Conservation (phyloP, 2,113 vertebrate species). For the Pachyramphus minor region DNA sequence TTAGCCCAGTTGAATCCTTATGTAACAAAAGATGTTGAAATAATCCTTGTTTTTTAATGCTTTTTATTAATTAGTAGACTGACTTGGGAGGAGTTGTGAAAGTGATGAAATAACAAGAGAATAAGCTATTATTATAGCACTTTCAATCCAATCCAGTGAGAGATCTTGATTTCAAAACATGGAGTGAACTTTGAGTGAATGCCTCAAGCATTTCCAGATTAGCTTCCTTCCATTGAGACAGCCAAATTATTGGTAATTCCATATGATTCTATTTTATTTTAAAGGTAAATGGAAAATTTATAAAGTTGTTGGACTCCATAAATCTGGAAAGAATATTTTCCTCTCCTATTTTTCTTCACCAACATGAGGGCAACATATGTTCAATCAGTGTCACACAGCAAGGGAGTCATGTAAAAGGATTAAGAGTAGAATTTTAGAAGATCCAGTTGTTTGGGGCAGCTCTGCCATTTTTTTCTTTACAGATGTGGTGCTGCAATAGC, state of each 20-base stretch:
- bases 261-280: not conserved
- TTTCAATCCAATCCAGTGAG: not conserved
- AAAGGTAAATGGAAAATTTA: slow-evolving; percentile 8
- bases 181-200: not conserved
- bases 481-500: not conserved
- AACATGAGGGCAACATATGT: not conserved
- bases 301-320: not conserved
- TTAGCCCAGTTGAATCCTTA: not conserved
- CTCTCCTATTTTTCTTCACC: not conserved
- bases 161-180: not conserved
- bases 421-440: not conserved
- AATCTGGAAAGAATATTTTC: not conserved
- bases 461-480: not conserved
- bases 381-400: not conserved
- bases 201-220: not conserved
- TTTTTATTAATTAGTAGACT: not conserved
- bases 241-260: not conserved
- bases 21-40: not conserved
- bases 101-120: not conserved
- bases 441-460: not conserved
- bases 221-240: not conserved
- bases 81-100: not conserved
- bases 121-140: not conserved
- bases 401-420: not conserved
- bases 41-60: not conserved